These are phyloP conservation scores for Cacatua alba DNA, from an alignment of 2,113 vertebrate genomes.

Conservation along the genomic window DNA sequence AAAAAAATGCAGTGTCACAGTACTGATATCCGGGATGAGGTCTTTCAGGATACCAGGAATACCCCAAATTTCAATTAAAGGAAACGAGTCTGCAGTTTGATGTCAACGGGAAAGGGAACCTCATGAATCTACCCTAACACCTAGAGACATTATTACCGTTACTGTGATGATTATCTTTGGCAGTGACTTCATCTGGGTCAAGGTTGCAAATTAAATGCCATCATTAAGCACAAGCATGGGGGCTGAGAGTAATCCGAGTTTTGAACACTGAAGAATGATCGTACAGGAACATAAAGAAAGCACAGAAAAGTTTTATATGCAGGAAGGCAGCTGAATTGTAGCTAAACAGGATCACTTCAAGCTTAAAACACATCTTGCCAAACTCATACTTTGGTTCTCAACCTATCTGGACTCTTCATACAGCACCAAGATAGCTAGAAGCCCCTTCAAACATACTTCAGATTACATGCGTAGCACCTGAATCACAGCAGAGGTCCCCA, in stretches of 20 bases:
- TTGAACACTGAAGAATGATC: background rate
- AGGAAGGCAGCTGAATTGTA: background rate
- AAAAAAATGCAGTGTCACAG: background rate
- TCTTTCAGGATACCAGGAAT: background rate
- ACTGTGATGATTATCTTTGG: background rate
- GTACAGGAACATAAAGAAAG: background rate
- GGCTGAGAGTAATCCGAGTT: background rate
- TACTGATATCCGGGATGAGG: background rate
- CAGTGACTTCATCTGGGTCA: background rate
- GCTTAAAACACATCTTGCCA: background rate
- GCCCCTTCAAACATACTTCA: background rate
- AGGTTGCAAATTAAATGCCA: background rate
- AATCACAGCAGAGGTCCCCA: background rate
- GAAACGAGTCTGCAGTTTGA: background rate
- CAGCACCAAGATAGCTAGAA: background rate
- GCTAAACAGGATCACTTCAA: background rate
- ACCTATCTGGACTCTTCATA: background rate
- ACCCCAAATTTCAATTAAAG: background rate
- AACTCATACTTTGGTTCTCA: rapidly evolving
- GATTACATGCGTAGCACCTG: background rate
- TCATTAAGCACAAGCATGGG: background rate
- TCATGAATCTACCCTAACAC: background rate
- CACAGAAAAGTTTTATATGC: background rate
- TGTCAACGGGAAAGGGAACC: background rate
- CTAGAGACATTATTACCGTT: background rate